Conservation (phyloP, 2,797 vertebrate genomes). For the Cygnus olor region DNA sequence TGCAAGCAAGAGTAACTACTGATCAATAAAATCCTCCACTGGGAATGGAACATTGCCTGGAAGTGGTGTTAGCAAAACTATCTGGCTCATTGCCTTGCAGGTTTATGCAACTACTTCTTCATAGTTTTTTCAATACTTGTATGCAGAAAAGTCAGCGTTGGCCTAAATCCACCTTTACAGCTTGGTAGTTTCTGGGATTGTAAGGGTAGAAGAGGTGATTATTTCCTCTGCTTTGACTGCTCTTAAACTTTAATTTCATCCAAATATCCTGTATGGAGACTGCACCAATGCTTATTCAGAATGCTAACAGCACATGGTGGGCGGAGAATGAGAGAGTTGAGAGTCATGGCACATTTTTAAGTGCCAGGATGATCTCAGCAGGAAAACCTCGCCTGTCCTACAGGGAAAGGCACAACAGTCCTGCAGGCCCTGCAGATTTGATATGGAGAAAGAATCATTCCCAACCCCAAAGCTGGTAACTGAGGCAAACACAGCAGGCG, state of each 20-base stretch:
- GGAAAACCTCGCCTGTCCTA: background rate
- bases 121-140: background rate
- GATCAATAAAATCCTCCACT: conserved; percentile 49
- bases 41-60: conserved; percentile 50
- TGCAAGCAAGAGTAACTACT: conserved; percentile 44
- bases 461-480: background rate
- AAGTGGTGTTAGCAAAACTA: conserved; percentile 41
- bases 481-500: background rate
- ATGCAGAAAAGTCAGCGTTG: background rate
- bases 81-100: conserved; percentile 7
- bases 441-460: background rate
- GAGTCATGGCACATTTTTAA: background rate
- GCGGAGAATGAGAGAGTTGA: background rate
- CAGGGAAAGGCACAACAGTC: background rate
- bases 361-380: background rate
- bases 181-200: background rate
- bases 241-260: background rate
- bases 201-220: background rate
- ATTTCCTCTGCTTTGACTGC: background rate
- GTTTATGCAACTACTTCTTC: background rate
- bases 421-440: background rate
- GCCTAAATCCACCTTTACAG: background rate
- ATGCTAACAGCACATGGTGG: fast-evolving
- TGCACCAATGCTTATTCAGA: background rate
- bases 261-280: background rate